These are phyloP conservation scores for Notolabrus celidotus DNA, from an alignment of 2,797 vertebrate species.

Conservation along the genomic window DNA sequence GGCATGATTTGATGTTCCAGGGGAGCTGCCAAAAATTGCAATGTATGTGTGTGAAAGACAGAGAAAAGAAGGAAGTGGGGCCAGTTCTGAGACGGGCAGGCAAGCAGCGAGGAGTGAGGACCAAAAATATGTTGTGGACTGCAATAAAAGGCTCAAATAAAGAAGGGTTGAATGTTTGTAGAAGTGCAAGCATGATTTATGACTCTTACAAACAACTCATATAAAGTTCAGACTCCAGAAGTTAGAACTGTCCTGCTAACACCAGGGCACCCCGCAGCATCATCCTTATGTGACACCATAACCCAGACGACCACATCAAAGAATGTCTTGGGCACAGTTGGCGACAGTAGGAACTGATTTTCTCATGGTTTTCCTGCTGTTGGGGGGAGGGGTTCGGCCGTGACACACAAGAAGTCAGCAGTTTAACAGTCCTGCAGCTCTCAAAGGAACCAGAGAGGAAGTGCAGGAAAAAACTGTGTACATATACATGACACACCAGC, in stretches of 20 bases:
- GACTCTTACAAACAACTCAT: constrained; percentile 47
- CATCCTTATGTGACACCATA: constrained; percentile 18
- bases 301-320: constrained; percentile 20
- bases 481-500: constrained; percentile 78
- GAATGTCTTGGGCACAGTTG: constrained; percentile 5
- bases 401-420: constrained; percentile 66
- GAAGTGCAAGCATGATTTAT: constrained; percentile 62
- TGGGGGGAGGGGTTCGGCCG: constrained; percentile 33
- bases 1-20: constrained; percentile 80
- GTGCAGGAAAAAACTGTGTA: constrained; percentile 83
- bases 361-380: constrained; percentile 32
- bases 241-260: background rate
- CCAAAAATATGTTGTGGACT: constrained; percentile 52
- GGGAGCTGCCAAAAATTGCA: constrained; percentile 64
- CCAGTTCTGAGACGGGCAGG: constrained; percentile 52
- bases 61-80: constrained; percentile 34
- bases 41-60: constrained; percentile 59
- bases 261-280: background rate
- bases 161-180: constrained; percentile 40
- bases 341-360: constrained; percentile 24
- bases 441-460: constrained; percentile 79
- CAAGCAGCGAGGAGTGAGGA: constrained; percentile 56
- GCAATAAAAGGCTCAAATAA: constrained; percentile 59
- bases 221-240: constrained; percentile 37
- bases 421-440: constrained; percentile 65